These are phyloP conservation scores for Amiota mariae DNA, from an alignment of 2,888 invertebrate genomes.

Conservation along the genomic window DNA sequence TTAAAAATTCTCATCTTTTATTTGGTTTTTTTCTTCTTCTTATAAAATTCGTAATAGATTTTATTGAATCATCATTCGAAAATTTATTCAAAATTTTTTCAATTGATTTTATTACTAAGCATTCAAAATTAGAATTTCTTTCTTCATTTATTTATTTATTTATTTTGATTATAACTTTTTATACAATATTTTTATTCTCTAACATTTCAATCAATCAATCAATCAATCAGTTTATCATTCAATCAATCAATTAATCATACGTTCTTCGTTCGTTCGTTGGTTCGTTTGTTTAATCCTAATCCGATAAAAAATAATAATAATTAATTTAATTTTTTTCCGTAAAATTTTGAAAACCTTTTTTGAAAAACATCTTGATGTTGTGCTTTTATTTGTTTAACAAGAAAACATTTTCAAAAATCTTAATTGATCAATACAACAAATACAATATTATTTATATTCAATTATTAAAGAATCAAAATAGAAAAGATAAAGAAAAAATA, in stretches of 20 bases:
- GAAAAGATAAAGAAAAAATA: too few species aligned
- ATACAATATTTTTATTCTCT: background rate
- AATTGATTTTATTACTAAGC: too few species aligned
- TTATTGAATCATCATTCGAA: too few species aligned
- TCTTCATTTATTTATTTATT: too few species aligned
- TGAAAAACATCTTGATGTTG: conserved; percentile 69
- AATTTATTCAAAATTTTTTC: background rate
- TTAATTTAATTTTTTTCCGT: conserved; percentile 48
- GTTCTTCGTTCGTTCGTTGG: conserved; percentile 19
- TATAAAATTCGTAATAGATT: too few species aligned
- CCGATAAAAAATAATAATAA: background rate
- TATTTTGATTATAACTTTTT: too few species aligned
- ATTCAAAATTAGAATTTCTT: too few species aligned
- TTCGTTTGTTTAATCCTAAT: conserved; percentile 28
- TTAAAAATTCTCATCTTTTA: too few species aligned
- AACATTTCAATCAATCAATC: background rate
- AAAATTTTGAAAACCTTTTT: conserved; percentile 60
- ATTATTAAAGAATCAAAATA: background rate
- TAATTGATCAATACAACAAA: background rate
- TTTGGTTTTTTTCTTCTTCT: too few species aligned
- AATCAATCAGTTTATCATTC: too few species aligned
- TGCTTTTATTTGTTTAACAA: conserved; percentile 66
- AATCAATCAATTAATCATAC: too few species aligned
- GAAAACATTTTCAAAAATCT: conserved; percentile 4
- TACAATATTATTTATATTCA: background rate